Evolutionary conservation across 2,888 invertebrate species (phyloP).

Genomic region (Atrina japonica): DNA sequence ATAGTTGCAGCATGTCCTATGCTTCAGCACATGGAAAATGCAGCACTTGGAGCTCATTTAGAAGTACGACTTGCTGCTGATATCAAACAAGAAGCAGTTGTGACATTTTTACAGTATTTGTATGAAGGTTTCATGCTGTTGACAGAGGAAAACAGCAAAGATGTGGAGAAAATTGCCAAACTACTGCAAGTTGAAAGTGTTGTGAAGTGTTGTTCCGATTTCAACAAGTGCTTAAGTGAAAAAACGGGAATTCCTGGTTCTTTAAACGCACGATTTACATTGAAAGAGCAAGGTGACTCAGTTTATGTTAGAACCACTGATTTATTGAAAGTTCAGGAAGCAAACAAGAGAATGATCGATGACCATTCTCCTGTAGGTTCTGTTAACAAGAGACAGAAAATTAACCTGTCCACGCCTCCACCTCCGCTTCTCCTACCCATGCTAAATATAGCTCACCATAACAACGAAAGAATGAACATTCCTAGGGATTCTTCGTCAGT

Average conservation of each 20-base stretch:
- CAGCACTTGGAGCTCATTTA: slow-evolving; percentile 35
- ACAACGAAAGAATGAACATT: slow-evolving; percentile 16
- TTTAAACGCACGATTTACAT: slow-evolving; percentile 23
- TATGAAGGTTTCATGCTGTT: slow-evolving; percentile 54
- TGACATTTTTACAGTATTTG: slow-evolving; percentile 46
- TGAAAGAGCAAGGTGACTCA: slow-evolving; percentile 41
- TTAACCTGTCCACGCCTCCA: slow-evolving; percentile 18
- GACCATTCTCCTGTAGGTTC: slow-evolving; percentile 2
- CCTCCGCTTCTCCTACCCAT: slow-evolving; percentile 27
- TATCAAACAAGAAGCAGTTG: slow-evolving; percentile 41
- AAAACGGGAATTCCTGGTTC: slow-evolving; percentile 33
- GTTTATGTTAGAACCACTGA: slow-evolving; percentile 41
- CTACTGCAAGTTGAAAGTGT: slow-evolving; percentile 49
- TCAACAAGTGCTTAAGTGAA: slow-evolving; percentile 37
- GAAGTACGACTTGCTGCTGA: slow-evolving; percentile 49
- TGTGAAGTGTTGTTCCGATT: slow-evolving; percentile 49
- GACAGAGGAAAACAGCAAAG: slow-evolving; percentile 48
- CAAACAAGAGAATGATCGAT: slow-evolving; percentile 16
- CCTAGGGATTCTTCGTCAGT: slow-evolving; percentile 3
- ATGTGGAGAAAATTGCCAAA: slow-evolving; percentile 50
- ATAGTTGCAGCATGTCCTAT: slow-evolving; percentile 53
- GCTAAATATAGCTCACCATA: slow-evolving; percentile 12
- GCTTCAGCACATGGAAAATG: slow-evolving; percentile 48
- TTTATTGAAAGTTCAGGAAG: slow-evolving; percentile 35
- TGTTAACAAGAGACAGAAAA: slow-evolving; percentile 30